Conservation (phyloP, 2,888 invertebrate species). For the Orchestes rusci region DNA sequence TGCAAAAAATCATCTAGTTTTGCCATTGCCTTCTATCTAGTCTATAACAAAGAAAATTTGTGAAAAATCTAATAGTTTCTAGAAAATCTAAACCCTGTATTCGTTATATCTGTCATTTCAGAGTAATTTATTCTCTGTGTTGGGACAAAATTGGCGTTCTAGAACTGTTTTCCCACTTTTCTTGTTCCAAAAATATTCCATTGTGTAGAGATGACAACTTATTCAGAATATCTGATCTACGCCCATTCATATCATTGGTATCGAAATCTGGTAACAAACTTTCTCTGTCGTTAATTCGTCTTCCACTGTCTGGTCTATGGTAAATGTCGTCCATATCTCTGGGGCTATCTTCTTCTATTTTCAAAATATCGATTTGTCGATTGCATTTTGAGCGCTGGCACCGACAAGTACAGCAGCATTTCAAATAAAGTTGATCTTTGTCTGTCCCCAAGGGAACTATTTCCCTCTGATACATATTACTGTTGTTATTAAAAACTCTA, state of each 20-base stretch:
- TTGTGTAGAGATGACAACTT: conserved; percentile 43
- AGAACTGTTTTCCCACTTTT: conserved; percentile 47
- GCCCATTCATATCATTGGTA: conserved; percentile 12
- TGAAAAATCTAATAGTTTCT: not conserved
- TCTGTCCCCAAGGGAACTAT: conserved; percentile 50
- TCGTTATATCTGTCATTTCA: too few relatives aligned
- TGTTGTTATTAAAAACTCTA: conserved; percentile 43
- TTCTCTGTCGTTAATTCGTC: conserved; percentile 8
- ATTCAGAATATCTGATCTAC: conserved; percentile 35
- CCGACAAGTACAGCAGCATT: conserved; percentile 37
- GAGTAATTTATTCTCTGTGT: too few relatives aligned
- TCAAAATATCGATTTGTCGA: conserved; percentile 42
- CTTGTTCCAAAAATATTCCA: conserved; percentile 47
- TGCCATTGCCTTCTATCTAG: conserved; percentile 42
- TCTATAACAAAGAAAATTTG: conserved; percentile 10
- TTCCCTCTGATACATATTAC: conserved; percentile 44
- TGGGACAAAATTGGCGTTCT: conserved; percentile 28
- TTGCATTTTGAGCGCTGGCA: conserved; percentile 38
- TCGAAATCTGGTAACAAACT: conserved; percentile 13
- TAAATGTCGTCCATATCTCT: conserved; percentile 18
- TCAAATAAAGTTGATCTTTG: conserved; percentile 42
- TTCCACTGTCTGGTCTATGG: conserved; percentile 10
- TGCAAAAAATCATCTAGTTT: conserved; percentile 76
- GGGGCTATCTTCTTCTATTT: conserved; percentile 32
- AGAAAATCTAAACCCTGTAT: too few relatives aligned